These are phyloP conservation scores for Pegoplata infirma DNA, from an alignment of 2,888 invertebrate genomes.

Conservation along the genomic window DNA sequence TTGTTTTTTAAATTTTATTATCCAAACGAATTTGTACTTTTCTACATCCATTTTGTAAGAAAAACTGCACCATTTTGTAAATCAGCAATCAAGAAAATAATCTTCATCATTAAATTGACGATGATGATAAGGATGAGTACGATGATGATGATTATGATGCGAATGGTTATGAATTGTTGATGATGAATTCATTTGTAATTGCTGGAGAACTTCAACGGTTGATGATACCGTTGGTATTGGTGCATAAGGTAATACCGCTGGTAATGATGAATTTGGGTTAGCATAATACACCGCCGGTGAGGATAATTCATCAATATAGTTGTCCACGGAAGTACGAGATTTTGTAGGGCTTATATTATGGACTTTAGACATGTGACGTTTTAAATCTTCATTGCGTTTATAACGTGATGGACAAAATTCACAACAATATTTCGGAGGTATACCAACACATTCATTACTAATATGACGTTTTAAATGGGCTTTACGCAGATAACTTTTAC, in stretches of 20 bases:
- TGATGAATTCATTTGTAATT: background rate
- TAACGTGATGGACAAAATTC: conserved; percentile 68
- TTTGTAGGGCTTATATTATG: conserved; percentile 61
- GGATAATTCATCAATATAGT: conserved; percentile 13
- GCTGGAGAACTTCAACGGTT: background rate
- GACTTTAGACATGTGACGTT: conserved; percentile 68
- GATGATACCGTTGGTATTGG: background rate
- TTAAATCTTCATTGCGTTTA: conserved; percentile 70
- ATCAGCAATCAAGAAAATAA: conserved; percentile 38
- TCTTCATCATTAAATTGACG: conserved; percentile 33
- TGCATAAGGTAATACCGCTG: background rate
- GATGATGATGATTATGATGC: no score
- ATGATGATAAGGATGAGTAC: background rate
- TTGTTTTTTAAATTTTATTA: background rate
- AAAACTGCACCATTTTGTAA: background rate
- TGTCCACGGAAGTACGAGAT: background rate
- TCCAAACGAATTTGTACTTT: background rate
- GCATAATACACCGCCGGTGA: conserved; percentile 4
- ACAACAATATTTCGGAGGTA: conserved; percentile 68
- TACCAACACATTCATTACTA: conserved; percentile 70
- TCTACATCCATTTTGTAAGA: background rate
- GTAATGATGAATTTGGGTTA: conserved; percentile 1
- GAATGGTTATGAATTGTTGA: background rate
- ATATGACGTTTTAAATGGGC: conserved; percentile 71
- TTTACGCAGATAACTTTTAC: conserved; percentile 71